phyloP scores from a whole-genome alignment of 2,113 vertebrate genomes.

The Carettochelys insculpta region DNA sequence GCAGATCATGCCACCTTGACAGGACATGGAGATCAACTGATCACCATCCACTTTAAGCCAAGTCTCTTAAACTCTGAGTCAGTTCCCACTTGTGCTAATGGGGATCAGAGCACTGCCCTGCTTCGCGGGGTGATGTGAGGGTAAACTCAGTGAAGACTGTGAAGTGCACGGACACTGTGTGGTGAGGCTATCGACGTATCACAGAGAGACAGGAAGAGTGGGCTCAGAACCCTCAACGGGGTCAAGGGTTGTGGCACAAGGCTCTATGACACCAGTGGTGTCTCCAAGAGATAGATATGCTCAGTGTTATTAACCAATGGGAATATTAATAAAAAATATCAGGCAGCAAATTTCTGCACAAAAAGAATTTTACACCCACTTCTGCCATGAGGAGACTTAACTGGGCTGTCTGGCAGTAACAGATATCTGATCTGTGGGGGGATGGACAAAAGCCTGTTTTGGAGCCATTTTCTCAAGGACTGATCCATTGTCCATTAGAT shows the following conservation, averaged over 20 bases:
- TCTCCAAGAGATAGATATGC: background rate
- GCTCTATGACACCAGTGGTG: background rate
- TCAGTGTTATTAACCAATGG: background rate
- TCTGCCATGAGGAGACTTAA: background rate
- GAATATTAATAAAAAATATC: background rate
- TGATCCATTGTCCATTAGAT: background rate
- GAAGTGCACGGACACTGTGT: background rate
- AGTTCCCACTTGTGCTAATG: background rate
- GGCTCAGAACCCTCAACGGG: background rate
- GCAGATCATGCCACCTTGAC: no score
- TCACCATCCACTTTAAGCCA: no score
- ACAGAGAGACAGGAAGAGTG: background rate
- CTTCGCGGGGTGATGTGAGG: background rate
- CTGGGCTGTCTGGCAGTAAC: background rate
- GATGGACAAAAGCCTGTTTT: background rate
- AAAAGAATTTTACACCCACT: background rate
- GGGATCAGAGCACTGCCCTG: background rate
- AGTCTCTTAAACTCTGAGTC: no score
- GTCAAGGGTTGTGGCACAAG: background rate
- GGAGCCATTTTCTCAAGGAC: background rate
- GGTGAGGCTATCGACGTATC: no score
- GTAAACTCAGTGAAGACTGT: background rate
- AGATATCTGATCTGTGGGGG: background rate
- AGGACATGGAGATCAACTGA: no score
- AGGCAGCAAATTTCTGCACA: background rate